Evolutionary conservation across 2,113 vertebrate species (phyloP).

Genomic region (Sturnira hondurensis): DNA sequence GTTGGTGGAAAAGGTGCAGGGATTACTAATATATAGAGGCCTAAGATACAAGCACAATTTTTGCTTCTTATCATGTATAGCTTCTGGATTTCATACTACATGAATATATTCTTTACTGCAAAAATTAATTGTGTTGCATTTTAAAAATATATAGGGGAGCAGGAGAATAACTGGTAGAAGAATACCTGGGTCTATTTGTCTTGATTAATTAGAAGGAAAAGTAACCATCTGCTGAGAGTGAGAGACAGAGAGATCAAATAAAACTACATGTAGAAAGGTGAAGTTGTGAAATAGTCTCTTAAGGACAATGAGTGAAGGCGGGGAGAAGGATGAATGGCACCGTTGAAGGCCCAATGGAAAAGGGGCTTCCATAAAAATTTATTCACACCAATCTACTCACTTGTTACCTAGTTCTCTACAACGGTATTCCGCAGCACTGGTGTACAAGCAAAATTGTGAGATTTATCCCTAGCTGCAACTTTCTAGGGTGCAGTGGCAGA

Average conservation of each 20-base stretch:
- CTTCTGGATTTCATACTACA: not conserved
- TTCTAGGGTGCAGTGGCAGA: not conserved
- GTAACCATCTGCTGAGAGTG: not conserved
- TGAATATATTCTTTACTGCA: not conserved
- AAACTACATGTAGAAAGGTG: not conserved
- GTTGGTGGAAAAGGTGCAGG: not conserved
- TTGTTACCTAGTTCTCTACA: not conserved
- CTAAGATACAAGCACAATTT: not conserved
- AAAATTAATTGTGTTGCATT: not conserved
- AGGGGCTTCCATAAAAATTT: not conserved
- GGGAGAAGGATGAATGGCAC: not conserved
- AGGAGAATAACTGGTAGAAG: not conserved
- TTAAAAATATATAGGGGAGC: not conserved
- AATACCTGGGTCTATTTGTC: not conserved
- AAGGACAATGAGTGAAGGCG: not conserved
- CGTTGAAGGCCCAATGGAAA: not conserved
- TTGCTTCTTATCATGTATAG: not conserved
- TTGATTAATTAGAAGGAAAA: slow-evolving; percentile 7
- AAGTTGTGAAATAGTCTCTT: not conserved
- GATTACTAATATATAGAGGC: not conserved
- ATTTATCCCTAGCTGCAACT: not conserved
- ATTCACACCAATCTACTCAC: not conserved
- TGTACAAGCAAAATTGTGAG: not conserved
- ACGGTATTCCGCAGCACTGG: not conserved
- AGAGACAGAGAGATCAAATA: not conserved